phyloP scores from a whole-genome alignment of 2,113 vertebrate species.

The Myrmecophaga tridactyla region DNA sequence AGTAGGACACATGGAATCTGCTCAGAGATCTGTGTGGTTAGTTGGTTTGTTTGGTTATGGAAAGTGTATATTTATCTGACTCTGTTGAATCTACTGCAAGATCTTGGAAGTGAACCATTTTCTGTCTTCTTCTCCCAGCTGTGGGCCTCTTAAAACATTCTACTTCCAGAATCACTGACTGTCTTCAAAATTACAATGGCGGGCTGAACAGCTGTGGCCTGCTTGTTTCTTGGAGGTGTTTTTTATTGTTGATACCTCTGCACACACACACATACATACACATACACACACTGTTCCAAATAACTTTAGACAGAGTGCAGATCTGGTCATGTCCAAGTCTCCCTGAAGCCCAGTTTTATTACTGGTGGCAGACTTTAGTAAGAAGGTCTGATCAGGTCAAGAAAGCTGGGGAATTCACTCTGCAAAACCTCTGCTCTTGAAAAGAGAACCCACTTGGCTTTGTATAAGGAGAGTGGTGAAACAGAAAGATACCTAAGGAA shows the following conservation, averaged over 20 bases:
- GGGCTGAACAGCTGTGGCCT: neutral
- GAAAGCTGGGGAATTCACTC: neutral
- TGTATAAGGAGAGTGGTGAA: neutral
- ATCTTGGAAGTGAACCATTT: neutral
- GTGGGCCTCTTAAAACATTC: neutral
- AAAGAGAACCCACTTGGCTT: neutral
- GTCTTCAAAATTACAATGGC: neutral
- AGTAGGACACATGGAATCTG: neutral
- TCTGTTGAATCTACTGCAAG: fast-evolving
- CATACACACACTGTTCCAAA: neutral
- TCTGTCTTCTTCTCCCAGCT: neutral
- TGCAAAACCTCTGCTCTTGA: neutral
- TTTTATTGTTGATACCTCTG: neutral
- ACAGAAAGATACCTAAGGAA: neutral
- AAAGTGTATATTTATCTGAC: neutral
- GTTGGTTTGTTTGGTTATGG: neutral
- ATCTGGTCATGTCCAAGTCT: neutral
- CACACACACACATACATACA: too few species aligned
- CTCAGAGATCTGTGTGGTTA: neutral
- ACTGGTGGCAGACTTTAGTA: neutral
- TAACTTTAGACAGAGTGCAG: neutral
- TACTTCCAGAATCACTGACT: neutral
- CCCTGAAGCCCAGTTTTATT: too few species aligned
- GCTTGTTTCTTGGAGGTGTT: neutral
- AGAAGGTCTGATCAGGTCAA: neutral